These are phyloP conservation scores for Lacanobia oleracea DNA, from an alignment of 2,888 invertebrate genomes.

Conservation along the genomic window DNA sequence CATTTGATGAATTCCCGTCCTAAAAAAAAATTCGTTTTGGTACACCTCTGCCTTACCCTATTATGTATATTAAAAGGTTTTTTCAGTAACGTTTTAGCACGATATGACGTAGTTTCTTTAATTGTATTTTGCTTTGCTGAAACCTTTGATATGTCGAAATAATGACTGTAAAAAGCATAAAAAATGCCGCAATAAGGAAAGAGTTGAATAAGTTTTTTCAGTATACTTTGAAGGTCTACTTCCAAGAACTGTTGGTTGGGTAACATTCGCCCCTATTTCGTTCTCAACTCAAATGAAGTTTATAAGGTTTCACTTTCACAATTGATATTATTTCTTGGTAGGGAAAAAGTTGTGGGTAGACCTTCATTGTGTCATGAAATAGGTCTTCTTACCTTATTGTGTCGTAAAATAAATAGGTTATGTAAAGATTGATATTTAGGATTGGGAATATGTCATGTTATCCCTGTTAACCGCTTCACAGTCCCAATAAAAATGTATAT, in stretches of 20 bases:
- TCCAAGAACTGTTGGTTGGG: constrained; percentile 19
- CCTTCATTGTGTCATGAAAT: background rate
- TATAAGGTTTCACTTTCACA: constrained; percentile 39
- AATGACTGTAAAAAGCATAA: background rate
- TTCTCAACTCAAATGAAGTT: constrained; percentile 38
- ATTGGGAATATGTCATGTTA: too few relatives aligned
- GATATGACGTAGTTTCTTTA: too few relatives aligned
- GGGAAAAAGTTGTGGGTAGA: background rate
- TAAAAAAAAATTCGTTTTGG: too few relatives aligned
- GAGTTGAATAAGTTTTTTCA: constrained; percentile 2
- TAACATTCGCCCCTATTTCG: constrained; percentile 20
- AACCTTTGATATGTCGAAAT: constrained; percentile 8
- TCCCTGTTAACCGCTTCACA: too few relatives aligned
- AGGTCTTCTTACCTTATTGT: too few relatives aligned
- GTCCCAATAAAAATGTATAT: too few relatives aligned
- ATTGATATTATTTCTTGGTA: constrained; percentile 11
- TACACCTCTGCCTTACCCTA: too few relatives aligned
- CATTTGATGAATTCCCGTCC: too few relatives aligned
- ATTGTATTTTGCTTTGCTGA: background rate
- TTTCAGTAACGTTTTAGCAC: too few relatives aligned
- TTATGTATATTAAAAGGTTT: too few relatives aligned
- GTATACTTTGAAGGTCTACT: constrained; percentile 21
- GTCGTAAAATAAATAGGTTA: background rate
- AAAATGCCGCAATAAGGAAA: constrained; percentile 7
- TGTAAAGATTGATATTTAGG: too few relatives aligned